These are phyloP conservation scores for Phylloscopus collybita DNA, from an alignment of 2,797 vertebrate genomes.

Conservation along the genomic window DNA sequence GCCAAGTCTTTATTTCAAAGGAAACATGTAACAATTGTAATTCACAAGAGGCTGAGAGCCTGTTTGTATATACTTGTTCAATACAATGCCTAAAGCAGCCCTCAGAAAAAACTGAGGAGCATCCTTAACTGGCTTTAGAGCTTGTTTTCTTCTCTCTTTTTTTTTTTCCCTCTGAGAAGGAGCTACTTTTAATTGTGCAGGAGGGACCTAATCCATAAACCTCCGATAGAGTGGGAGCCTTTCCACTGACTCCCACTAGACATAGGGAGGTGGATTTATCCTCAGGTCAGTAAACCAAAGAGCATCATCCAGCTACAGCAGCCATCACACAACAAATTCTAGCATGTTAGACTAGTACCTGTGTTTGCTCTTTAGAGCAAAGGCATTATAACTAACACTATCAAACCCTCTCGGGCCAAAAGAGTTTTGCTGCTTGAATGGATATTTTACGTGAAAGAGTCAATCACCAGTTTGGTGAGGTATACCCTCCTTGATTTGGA, in stretches of 20 bases:
- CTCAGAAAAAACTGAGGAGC: not conserved
- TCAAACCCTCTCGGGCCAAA: not conserved
- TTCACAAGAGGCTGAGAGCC: slow-evolving; percentile 3
- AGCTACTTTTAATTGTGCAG: not conserved
- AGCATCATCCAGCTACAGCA: not conserved
- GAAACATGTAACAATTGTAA: slow-evolving; percentile 46
- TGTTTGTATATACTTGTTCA: slow-evolving; percentile 38
- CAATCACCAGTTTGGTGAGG: not conserved
- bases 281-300: not conserved
- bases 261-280: not conserved
- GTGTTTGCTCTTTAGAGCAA: not conserved
- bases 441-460: not conserved
- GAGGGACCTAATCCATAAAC: not conserved
- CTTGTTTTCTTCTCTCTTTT: not conserved
- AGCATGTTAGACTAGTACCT: not conserved
- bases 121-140: not conserved
- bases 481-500: not conserved
- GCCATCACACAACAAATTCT: not conserved
- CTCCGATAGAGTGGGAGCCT: not conserved
- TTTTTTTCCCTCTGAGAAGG: not conserved
- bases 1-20: slow-evolving; percentile 61
- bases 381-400: not conserved
- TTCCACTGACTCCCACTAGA: not conserved
- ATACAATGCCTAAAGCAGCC: slow-evolving; percentile 32
- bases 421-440: not conserved